phyloP scores from a whole-genome alignment of 1,140 invertebrate genomes.

The Polypedilum vanderplanki region DNA sequence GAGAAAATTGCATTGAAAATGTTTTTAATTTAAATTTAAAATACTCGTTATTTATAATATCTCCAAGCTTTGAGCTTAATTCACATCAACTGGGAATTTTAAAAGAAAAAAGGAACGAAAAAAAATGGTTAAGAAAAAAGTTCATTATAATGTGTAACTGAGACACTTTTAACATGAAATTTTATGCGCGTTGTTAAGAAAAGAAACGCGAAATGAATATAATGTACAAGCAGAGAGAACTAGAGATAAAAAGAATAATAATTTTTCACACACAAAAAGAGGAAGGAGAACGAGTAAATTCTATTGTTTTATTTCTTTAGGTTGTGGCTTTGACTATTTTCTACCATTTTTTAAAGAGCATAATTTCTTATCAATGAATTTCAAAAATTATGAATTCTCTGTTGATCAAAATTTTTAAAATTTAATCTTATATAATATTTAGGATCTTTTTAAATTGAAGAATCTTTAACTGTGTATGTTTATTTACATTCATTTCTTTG shows the following conservation, averaged over 20 bases:
- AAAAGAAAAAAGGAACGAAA: not conserved
- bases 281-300: conserved; percentile 9
- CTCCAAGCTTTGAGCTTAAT: too few species aligned
- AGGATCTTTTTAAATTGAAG: too few species aligned
- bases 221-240: not conserved
- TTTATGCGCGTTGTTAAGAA: not conserved
- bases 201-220: not conserved
- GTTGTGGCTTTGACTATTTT: not conserved
- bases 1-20: too few species aligned
- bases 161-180: not conserved
- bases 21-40: too few species aligned
- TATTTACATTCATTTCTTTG: too few species aligned
- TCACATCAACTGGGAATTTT: not conserved
- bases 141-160: not conserved
- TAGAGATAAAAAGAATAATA: conserved; percentile 27
- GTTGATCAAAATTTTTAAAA: too few species aligned
- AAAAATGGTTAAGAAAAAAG: not conserved
- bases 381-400: too few species aligned
- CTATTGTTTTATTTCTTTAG: conserved; percentile 23
- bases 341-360: not conserved
- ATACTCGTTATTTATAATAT: too few species aligned
- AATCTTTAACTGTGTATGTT: too few species aligned
- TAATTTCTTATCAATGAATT: too few species aligned
- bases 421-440: too few species aligned
- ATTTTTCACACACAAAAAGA: not conserved